Percentiles rank a stretch among this genome's conserved stretches.
These are phyloP conservation scores for Hippocampus barbouri DNA, from an alignment of 2,113 vertebrate species.

Conservation along the genomic window DNA sequence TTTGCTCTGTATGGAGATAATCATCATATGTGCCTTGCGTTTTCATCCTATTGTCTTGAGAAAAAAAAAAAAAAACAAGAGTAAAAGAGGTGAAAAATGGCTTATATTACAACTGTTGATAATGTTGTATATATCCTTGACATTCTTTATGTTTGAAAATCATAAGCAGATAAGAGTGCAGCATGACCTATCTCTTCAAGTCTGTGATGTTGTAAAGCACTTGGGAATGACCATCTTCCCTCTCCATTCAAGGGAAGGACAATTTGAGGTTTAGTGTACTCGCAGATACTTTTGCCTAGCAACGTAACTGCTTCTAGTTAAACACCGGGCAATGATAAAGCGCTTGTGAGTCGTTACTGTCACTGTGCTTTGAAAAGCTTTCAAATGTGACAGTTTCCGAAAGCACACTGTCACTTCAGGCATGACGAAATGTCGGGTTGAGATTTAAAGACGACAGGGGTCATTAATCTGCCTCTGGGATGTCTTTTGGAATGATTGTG, in stretches of 20 bases:
- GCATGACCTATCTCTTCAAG: background rate
- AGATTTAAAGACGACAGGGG: slow-evolving; percentile 1
- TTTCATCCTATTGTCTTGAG: too few species aligned
- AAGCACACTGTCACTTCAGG: slow-evolving; percentile 1
- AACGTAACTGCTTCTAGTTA: slow-evolving; percentile 13
- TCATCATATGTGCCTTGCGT: too few species aligned
- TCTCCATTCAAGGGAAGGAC: background rate
- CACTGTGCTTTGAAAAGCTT: background rate
- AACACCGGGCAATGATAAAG: slow-evolving; percentile 28
- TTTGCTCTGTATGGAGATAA: too few species aligned
- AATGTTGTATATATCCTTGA: background rate
- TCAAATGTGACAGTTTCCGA: slow-evolving; percentile 4
- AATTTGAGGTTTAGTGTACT: slow-evolving; percentile 15
- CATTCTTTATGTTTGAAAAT: background rate
- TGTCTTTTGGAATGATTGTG: background rate
- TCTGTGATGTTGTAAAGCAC: background rate
- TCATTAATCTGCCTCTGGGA: slow-evolving; percentile 15
- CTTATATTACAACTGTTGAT: background rate
- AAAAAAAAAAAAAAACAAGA: background rate
- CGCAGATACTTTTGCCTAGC: background rate
- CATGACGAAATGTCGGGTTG: background rate
- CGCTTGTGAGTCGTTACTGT: slow-evolving; percentile 21
- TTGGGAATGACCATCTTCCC: background rate
- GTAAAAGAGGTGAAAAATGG: background rate
- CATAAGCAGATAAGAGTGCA: background rate